phyloP scores from a whole-genome alignment of 64 coral and sea anemone genomes.

The Montipora cactus region DNA sequence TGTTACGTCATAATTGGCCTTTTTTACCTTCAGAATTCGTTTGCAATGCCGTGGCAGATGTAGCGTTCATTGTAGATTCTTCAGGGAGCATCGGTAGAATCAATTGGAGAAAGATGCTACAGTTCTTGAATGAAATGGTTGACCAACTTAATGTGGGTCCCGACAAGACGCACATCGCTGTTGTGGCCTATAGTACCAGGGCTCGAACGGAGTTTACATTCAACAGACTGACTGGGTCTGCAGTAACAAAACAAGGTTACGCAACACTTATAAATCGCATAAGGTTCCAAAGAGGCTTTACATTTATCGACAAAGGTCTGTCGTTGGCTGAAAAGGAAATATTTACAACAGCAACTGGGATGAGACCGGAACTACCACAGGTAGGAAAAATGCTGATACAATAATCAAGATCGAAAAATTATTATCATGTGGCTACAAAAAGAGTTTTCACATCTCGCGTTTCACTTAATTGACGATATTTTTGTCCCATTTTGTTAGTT shows the following conservation, averaged over 20 bases:
- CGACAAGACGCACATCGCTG: conserved; percentile 67
- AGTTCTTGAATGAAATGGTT: conserved; percentile 57
- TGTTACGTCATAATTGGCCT: too few relatives aligned
- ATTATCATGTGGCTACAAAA: too few relatives aligned
- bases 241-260: not conserved
- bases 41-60: conserved; percentile 68
- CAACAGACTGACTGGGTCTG: not conserved
- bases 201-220: conserved; percentile 57
- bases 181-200: conserved; percentile 69
- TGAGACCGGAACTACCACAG: conserved; percentile 68
- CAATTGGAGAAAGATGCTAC: conserved; percentile 57
- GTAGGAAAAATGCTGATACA: conserved; percentile 15
- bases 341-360: conserved; percentile 56
- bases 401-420: too few relatives aligned
- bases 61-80: conserved; percentile 87
- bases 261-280: not conserved
- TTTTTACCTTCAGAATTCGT: conserved; percentile 34
- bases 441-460: too few relatives aligned
- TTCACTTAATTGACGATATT: too few relatives aligned
- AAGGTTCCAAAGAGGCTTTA: conserved; percentile 70
- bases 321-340: conserved; percentile 39
- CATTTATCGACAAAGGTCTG: conserved; percentile 82
- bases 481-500: too few relatives aligned
- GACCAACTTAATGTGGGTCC: conserved; percentile 61
- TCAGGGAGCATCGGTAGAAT: conserved; percentile 77